Conservation (phyloP, 2,888 invertebrate species). For the Tubulanus polymorphus region DNA sequence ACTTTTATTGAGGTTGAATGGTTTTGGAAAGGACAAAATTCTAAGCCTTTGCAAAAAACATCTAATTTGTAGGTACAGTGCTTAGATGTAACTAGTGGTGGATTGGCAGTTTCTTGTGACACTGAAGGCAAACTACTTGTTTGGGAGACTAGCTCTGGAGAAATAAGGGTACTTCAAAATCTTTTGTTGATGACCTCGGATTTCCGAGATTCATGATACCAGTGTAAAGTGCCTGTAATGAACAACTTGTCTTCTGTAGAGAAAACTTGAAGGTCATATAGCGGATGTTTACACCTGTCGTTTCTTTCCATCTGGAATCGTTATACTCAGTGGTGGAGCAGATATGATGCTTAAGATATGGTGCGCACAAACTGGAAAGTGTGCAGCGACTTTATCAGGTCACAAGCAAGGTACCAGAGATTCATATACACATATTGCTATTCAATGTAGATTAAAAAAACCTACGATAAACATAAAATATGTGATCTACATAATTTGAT, state of each 20-base stretch:
- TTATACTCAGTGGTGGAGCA: conserved; percentile 65
- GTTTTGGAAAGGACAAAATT: too few relatives aligned
- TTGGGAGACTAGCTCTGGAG: conserved; percentile 65
- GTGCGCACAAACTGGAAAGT: conserved; percentile 67
- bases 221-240: neutral
- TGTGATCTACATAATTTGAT: too few relatives aligned
- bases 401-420: conserved; percentile 60
- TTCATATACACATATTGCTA: neutral
- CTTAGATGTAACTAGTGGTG: conserved; percentile 62
- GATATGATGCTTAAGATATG: conserved; percentile 69
- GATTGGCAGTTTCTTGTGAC: conserved; percentile 63
- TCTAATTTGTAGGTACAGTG: conserved; percentile 55
- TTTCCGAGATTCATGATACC: neutral
- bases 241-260: conserved; percentile 29
- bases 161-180: conserved; percentile 53
- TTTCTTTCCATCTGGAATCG: conserved; percentile 70
- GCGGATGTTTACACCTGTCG: conserved; percentile 66
- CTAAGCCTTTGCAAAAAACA: conserved; percentile 2
- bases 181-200: too few relatives aligned
- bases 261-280: conserved; percentile 62
- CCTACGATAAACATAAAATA: too few relatives aligned
- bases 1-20: too few relatives aligned
- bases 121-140: conserved; percentile 61
- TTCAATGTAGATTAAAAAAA: too few relatives aligned
- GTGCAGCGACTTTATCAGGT: conserved; percentile 65